Conservation (phyloP, 92 coral and sea anemone species). For the Diadumene lineata region DNA sequence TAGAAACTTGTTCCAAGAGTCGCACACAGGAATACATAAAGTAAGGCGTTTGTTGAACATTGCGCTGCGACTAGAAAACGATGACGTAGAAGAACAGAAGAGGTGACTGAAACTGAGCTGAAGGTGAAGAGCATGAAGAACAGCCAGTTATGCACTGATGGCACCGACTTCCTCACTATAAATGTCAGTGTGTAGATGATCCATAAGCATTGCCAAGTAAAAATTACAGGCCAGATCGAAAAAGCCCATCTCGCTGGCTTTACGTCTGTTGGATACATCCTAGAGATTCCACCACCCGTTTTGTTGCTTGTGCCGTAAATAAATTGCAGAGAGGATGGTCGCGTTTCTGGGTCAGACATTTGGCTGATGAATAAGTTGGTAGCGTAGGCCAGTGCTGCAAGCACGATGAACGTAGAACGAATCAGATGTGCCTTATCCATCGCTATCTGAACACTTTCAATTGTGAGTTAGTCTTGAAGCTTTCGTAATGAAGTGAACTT, state of each 20-base stretch:
- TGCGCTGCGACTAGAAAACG: conserved; percentile 32
- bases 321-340: conserved; percentile 18
- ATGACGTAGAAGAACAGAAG: conserved; percentile 54
- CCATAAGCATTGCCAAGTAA: conserved; percentile 66
- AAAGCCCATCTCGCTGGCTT: conserved; percentile 71
- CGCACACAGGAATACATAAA: conserved; percentile 39
- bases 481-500: not conserved
- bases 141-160: conserved; percentile 47
- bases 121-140: conserved; percentile 55
- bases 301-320: conserved; percentile 32
- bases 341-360: conserved; percentile 4
- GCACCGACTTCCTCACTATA: conserved; percentile 43
- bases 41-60: conserved; percentile 12
- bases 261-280: conserved; percentile 51
- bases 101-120: conserved; percentile 45
- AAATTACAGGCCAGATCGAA: conserved; percentile 62
- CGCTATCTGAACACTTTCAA: not conserved
- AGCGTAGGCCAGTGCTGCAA: conserved; percentile 29
- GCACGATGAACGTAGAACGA: conserved; percentile 24
- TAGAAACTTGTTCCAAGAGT: conserved; percentile 41
- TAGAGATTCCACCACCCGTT: conserved; percentile 36
- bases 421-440: conserved; percentile 10
- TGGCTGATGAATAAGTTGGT: conserved; percentile 20
- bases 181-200: conserved; percentile 54
- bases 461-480: not conserved